These are phyloP conservation scores for Noctilio leporinus DNA, from an alignment of 2,113 vertebrate genomes.

Conservation along the genomic window DNA sequence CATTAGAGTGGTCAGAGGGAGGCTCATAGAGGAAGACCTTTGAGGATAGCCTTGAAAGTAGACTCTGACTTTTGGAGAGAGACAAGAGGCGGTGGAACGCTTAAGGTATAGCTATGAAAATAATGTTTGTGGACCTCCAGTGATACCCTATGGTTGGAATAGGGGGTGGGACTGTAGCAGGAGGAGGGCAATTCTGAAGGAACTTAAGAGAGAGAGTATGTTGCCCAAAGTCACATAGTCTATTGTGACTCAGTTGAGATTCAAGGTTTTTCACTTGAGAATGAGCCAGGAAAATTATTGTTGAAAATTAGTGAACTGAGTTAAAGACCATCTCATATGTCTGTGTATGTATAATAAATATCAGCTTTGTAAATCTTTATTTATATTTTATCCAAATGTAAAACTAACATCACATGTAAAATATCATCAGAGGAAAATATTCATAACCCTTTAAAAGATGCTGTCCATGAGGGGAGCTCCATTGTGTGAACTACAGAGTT, in stretches of 20 bases:
- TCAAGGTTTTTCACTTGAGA: neutral
- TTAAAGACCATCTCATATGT: neutral
- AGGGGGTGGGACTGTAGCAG: neutral
- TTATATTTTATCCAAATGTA: neutral
- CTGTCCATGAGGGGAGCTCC: neutral
- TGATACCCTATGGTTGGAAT: neutral
- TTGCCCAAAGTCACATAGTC: neutral
- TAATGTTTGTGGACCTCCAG: neutral
- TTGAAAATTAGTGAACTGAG: neutral
- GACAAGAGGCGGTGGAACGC: neutral
- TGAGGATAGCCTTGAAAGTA: neutral
- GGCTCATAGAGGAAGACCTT: neutral
- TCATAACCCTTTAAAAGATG: neutral
- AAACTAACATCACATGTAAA: neutral
- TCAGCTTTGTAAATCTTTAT: neutral
- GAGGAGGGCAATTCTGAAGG: neutral
- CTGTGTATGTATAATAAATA: neutral
- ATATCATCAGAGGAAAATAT: neutral
- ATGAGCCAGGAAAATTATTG: neutral
- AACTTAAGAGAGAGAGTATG: neutral
- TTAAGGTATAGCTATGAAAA: neutral
- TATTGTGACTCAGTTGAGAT: neutral
- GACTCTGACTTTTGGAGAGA: neutral
- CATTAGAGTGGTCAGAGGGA: neutral
- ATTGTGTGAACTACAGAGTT: neutral